Evolutionary conservation across 2,113 vertebrate species (phyloP), one percentile per base, ranked within the genome.

Genomic region (Climacteris rufus): DNA sequence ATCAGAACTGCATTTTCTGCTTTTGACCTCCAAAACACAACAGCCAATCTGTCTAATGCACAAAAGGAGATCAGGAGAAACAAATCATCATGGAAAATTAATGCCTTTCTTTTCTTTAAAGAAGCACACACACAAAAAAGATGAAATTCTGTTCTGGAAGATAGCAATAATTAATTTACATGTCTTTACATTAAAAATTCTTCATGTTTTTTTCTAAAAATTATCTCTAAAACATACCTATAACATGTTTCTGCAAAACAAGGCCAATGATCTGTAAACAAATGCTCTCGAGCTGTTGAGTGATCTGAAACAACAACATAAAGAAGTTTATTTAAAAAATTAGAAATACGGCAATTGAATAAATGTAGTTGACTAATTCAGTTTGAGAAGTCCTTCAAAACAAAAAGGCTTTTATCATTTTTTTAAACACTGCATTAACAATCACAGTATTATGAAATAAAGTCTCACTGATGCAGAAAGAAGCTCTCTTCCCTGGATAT

Each of bases 231-330:
- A 89, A 95, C 93, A 86, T 99, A 99, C 99, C 99, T 98, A 99
- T 99, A 89, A 99, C 98, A 2, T 99, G 99, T 96, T 99, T 99
- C 97, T 99, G 99, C 82, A 99, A 97, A 91, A 99, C 99, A 28
- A 99, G 98, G 54, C 99, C 99, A 89, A 99, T 99, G 89, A 99
- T 99, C 95, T 99, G 99, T 82, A 99, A 98, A 95, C 99, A 99
- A 97, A 99, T 99, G 35, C 98, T 98, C 97, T 99, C 99, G 3
- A 99, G 96, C 97, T 99, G 99, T 92, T 99, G 99, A 47, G 98
- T 99, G 97, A 99, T 99, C 99, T 99, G 96, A 95, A 98, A 96
- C 64, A 96, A 59, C 97, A 97, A 75, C n/a, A 94, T 50, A 79
- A 79, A 91, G 39, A 6, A 86, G 18, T 76, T 93, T 49, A 77